Base-by-base conservation (phyloP, 2,888 invertebrate genomes). In the Clostera curtula region DNA sequence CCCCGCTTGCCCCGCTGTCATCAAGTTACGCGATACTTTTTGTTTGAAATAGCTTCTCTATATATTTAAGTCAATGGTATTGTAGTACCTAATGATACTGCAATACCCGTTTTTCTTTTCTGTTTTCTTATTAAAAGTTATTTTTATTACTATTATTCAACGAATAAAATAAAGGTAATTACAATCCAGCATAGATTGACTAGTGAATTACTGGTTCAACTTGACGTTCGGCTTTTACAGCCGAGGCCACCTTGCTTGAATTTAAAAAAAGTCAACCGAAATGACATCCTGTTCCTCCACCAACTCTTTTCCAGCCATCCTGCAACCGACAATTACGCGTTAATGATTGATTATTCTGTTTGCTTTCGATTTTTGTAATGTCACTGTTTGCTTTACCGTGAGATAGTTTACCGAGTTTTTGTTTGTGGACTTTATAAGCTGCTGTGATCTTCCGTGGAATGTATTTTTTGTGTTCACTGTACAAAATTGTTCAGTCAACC, bases 201-300 rank as follows among this genome's bases (percentile, higher is more conserved):
- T 66, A 76, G 68, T 68, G 71, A 75, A 82, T 79, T 77, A 79
- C 72, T 68, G 69, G 77, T 68, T 64, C 67, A 75, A 76, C 71
- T 69, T 60, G 50, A 48, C 57, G 55, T 59, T 43, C 52, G 74
- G 79, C 82, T 82, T 76, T 68, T 75, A 68, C 77, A 74, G 72
- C 59, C 56, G 60, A 63, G 57, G 49, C 58, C 55, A 59, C 60
- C 65, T 59, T 58, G 63, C 60, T 59, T 70, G 67, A 60, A 58
- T 8, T 55, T 65, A 65, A 60, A 50, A 43, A 36, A 26, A 47
- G 62, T 69, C 57, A 63, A 61, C 41, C 34, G 47, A 51, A 43
- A 56, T 58, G 57, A 68, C 68, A 67, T 75, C 73, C 72, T 71
- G 71, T 43, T 54, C 58, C 66, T 70, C 66, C 66, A 70, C 70